A percentile compares a stretch with the other conserved stretches of the same genome.
Conservation (phyloP, 2,113 vertebrate species). For the Arothron firmamentum region DNA sequence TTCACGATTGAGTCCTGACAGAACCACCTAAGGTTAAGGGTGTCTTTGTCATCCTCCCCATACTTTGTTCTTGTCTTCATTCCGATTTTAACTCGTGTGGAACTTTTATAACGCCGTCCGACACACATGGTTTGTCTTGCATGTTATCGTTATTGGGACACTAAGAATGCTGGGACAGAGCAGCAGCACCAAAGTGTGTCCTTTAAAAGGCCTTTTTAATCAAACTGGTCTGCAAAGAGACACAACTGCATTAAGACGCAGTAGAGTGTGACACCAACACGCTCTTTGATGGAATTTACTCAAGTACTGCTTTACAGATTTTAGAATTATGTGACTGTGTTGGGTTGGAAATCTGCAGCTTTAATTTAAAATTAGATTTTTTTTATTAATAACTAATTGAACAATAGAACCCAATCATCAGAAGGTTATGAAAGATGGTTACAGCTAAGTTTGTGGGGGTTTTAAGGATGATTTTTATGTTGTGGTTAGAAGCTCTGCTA, state of each 20-base stretch:
- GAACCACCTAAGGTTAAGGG: slow-evolving; percentile 47
- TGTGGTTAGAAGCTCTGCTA: no score
- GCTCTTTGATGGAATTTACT: no score
- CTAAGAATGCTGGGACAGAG: background rate
- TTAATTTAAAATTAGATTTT: no score
- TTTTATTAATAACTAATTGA: no score
- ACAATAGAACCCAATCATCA: no score
- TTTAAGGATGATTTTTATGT: no score
- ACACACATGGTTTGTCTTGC: slow-evolving; percentile 41
- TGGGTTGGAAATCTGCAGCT: no score
- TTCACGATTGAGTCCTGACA: background rate
- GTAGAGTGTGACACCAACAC: no score
- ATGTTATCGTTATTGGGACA: slow-evolving; percentile 37
- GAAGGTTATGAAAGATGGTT: no score
- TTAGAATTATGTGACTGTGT: no score
- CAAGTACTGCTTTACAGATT: no score
- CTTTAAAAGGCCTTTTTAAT: slow-evolving; percentile 20
- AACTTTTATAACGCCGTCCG: slow-evolving; percentile 71
- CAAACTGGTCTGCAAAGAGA: slow-evolving; percentile 4
- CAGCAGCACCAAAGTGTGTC: slow-evolving; percentile 1
- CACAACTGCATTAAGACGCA: slow-evolving; percentile 12
- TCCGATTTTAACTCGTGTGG: slow-evolving; percentile 44
- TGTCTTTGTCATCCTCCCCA: slow-evolving; percentile 24
- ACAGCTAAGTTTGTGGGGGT: no score
- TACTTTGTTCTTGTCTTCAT: slow-evolving; percentile 39